Evolutionary conservation across 2,113 vertebrate genomes (phyloP), one percentile per base, ranked within the genome.

Genomic region (Coptodon bakossiorum): DNA sequence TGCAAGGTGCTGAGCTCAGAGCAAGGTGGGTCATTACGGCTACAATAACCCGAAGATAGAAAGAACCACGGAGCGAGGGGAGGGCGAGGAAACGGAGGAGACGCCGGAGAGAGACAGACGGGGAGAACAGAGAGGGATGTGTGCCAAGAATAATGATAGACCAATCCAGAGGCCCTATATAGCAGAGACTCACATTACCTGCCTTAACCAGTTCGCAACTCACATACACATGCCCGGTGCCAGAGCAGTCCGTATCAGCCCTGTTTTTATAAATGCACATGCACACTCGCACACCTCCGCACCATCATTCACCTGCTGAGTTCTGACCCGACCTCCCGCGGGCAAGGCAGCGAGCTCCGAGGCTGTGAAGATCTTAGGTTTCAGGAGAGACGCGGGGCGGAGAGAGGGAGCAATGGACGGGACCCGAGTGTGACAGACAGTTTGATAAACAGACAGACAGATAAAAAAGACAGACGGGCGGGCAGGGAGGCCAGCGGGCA

Each of bases 101-200:
- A 91, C 19, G 73, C 81, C 40, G 88, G 84, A 82, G 86, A 83
- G 79, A 66, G 79, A 86, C 81, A 80, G 81, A 54, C 50, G 8
- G 78, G 34, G 81, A 38, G 86, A 63, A 85, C 81, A 88, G 83
- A 85, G 78, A 83, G 82, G 61, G 92, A 94, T 85, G 80, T 94
- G 95, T 96, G 95, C 93, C 92, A 87, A 76, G 95, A 95, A 96
- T 96, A 95, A 93, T 90, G 93, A 95, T 93, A 12, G 82, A 54
- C 91, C 93, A 95, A 96, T 96, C 94, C 93, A 87, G 81, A 84
- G 52, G 53, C 91, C 89, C 84, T 73, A 76, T 93, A 81, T 56
- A 81, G 86, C 88, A 73, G 86, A 17, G 81, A 89, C 78, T 91
- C 68, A 31, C 80, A 91, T 92, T 93, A 90, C 92, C 59, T 71